These are phyloP conservation scores for Leucophenga varia DNA, from an alignment of 1,140 invertebrate genomes.

Conservation along the genomic window DNA sequence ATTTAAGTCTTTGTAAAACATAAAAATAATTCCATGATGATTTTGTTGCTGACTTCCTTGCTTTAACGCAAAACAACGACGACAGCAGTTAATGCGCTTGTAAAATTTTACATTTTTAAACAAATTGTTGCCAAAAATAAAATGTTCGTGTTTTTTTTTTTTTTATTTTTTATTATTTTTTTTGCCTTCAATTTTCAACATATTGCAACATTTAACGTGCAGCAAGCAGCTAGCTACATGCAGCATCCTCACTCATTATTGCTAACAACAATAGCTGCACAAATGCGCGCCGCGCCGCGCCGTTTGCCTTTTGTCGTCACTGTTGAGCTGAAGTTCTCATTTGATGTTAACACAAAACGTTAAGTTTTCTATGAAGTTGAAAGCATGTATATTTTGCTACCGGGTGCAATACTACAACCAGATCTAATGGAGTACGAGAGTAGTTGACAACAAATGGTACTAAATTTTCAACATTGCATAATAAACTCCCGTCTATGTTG, in stretches of 20 bases:
- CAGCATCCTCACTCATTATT: slow-evolving; percentile 12
- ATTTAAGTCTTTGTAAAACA: no score
- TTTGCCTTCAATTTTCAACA: slow-evolving; percentile 43
- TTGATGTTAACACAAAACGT: slow-evolving; percentile 29
- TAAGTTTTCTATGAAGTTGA: slow-evolving; percentile 18
- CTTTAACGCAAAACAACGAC: no score
- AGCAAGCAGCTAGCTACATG: slow-evolving; percentile 14
- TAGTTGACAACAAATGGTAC: slow-evolving; percentile 48
- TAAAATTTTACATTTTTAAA: no score
- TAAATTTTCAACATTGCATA: slow-evolving; percentile 50
- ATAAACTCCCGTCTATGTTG: slow-evolving; percentile 34
- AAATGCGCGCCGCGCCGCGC: slow-evolving; percentile 48
- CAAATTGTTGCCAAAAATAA: no score
- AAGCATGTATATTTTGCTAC: slow-evolving; percentile 41
- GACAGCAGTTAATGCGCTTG: no score
- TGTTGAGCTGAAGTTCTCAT: neutral
- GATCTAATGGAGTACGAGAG: slow-evolving; percentile 5
- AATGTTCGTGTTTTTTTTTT: no score
- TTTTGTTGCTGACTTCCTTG: no score
- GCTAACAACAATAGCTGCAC: slow-evolving; percentile 47
- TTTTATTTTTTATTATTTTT: no score
- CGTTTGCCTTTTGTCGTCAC: no score
- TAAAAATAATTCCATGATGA: no score
- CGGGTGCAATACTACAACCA: no score
- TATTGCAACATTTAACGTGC: slow-evolving; percentile 42